A percentile compares a stretch with the other conserved stretches of the same genome.
Conservation (phyloP, 2,797 vertebrate genomes). For the Pogoniulus pusillus region DNA sequence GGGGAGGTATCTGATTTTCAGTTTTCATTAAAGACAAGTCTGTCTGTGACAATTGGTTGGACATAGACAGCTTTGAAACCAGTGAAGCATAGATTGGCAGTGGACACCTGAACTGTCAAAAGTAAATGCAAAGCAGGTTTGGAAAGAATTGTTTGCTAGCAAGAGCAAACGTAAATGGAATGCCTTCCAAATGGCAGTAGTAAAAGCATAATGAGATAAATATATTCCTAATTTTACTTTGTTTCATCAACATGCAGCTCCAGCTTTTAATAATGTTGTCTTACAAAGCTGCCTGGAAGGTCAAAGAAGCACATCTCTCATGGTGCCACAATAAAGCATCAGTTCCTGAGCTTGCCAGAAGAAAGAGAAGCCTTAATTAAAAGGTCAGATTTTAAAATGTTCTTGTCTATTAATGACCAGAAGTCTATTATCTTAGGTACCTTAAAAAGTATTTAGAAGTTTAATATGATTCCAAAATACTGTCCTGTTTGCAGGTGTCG, state of each 20-base stretch:
- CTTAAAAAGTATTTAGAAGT: not conserved
- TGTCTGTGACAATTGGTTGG: not conserved
- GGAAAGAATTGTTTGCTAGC: not conserved
- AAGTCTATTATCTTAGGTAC: not conserved
- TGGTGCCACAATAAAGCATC: not conserved
- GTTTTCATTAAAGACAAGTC: not conserved
- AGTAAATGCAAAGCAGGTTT: not conserved
- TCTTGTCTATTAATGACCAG: not conserved
- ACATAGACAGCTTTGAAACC: not conserved
- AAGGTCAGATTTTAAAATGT: not conserved
- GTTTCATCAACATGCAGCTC: not conserved
- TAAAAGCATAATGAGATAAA: not conserved
- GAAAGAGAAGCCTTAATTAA: not conserved
- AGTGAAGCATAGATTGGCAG: not conserved
- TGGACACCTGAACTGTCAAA: not conserved
- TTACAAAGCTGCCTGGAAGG: not conserved
- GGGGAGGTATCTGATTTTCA: not conserved
- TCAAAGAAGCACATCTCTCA: not conserved
- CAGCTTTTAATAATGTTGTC: not conserved
- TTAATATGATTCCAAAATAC: not conserved
- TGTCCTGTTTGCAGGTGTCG: not conserved
- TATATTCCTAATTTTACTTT: not conserved
- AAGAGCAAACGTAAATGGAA: not conserved
- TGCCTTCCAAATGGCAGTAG: not conserved
- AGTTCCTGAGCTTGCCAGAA: not conserved